These are phyloP conservation scores for Hippocampus barbouri DNA, from an alignment of 2,113 vertebrate species.

Conservation along the genomic window DNA sequence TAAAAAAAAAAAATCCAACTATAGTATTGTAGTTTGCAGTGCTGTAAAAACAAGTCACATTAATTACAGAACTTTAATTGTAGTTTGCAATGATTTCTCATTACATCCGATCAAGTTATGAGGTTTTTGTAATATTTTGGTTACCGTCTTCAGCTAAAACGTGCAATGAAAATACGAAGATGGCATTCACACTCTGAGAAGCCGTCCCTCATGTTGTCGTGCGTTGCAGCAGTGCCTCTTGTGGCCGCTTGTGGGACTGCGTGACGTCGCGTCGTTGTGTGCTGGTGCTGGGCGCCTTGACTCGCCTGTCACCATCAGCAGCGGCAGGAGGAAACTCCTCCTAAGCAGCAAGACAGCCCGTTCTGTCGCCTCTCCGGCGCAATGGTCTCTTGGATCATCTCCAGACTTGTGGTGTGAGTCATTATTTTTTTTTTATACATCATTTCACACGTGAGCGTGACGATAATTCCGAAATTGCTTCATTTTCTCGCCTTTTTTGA, in stretches of 20 bases:
- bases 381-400: slow-evolving; percentile 99
- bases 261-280: neutral
- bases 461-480: neutral
- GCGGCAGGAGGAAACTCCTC: slow-evolving; percentile 71
- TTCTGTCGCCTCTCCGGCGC: slow-evolving; percentile 72
- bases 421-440: neutral
- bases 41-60: too few relatives aligned
- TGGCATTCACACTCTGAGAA: neutral
- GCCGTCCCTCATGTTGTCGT: neutral
- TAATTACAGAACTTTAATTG: too few relatives aligned
- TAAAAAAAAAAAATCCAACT: too few relatives aligned
- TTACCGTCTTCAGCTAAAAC: too few relatives aligned
- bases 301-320: slow-evolving; percentile 1
- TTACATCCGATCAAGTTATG: too few relatives aligned
- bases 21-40: too few relatives aligned
- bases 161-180: neutral
- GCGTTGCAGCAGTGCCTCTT: slow-evolving; percentile 57
- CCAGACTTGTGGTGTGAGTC: slow-evolving; percentile 97
- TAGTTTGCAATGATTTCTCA: too few relatives aligned
- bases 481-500: neutral
- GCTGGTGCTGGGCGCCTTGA: neutral
- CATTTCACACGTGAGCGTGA: neutral
- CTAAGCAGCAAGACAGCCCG: slow-evolving; percentile 63
- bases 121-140: too few relatives aligned
- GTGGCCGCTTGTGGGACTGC: slow-evolving; percentile 14